phyloP scores from a whole-genome alignment of 2,797 vertebrate species.

The Muscicapa striata region DNA sequence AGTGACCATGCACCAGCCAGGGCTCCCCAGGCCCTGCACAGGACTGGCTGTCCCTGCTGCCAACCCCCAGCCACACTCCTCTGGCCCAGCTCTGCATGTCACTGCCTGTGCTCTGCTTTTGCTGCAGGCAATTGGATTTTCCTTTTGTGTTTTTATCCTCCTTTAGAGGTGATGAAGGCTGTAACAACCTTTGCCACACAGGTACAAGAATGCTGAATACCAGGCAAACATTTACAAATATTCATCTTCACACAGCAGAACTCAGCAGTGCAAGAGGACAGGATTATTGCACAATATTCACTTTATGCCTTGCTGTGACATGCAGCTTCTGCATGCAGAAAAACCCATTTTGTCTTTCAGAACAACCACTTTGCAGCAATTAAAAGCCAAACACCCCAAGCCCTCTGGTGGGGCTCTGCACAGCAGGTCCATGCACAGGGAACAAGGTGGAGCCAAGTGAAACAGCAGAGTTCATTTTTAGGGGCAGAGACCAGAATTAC shows the following conservation, averaged over 20 bases:
- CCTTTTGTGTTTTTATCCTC: neutral
- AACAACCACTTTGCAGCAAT: neutral
- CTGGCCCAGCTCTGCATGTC: neutral
- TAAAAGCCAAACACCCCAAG: neutral
- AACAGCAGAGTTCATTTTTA: neutral
- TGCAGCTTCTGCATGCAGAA: neutral
- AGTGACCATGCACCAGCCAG: neutral
- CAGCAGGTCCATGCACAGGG: neutral
- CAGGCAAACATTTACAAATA: neutral
- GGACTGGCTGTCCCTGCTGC: neutral
- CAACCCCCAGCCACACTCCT: neutral
- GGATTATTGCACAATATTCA: neutral
- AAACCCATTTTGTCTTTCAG: neutral
- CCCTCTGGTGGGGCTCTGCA: neutral
- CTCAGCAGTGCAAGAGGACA: neutral
- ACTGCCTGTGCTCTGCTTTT: neutral
- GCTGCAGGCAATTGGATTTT: neutral
- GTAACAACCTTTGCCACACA: neutral
- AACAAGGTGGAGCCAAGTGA: neutral
- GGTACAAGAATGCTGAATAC: neutral
- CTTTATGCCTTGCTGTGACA: neutral
- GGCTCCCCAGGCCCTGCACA: neutral
- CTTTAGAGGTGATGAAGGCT: neutral
- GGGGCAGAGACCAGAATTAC: conserved; percentile 8
- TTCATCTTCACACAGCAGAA: neutral